These are phyloP conservation scores for Callimorpha dominula DNA, from an alignment of 2,888 invertebrate genomes.

Conservation along the genomic window DNA sequence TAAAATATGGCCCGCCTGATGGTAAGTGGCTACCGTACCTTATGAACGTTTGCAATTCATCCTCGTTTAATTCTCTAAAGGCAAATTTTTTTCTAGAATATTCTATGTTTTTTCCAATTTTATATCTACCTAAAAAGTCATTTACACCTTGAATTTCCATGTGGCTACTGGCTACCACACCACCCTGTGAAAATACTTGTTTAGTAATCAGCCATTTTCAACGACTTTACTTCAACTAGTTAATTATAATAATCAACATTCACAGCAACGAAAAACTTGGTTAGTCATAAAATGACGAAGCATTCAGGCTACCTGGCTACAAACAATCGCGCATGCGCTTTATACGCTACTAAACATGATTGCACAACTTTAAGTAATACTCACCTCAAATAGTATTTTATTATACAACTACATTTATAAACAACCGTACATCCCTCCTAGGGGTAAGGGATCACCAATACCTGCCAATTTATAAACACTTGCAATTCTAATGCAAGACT, in stretches of 20 bases:
- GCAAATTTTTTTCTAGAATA: too few relatives aligned
- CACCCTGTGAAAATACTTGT: background rate
- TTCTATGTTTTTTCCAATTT: too few relatives aligned
- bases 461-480: background rate
- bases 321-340: background rate
- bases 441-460: background rate
- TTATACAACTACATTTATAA: background rate
- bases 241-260: background rate
- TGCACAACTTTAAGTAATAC: background rate
- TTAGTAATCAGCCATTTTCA: background rate
- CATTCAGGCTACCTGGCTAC: background rate
- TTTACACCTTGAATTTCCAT: background rate
- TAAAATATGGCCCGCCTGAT: too few relatives aligned
- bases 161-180: background rate
- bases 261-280: slow-evolving; percentile 34
- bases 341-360: background rate
- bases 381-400: background rate
- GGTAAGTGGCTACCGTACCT: too few relatives aligned
- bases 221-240: background rate
- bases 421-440: background rate
- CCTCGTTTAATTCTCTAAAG: too few relatives aligned
- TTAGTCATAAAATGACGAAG: slow-evolving; percentile 4
- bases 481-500: background rate
- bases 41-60: too few relatives aligned
- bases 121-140: too few relatives aligned